Base-by-base conservation (phyloP, 1,140 invertebrate genomes). In the Yoshiicerus persimilis region DNA sequence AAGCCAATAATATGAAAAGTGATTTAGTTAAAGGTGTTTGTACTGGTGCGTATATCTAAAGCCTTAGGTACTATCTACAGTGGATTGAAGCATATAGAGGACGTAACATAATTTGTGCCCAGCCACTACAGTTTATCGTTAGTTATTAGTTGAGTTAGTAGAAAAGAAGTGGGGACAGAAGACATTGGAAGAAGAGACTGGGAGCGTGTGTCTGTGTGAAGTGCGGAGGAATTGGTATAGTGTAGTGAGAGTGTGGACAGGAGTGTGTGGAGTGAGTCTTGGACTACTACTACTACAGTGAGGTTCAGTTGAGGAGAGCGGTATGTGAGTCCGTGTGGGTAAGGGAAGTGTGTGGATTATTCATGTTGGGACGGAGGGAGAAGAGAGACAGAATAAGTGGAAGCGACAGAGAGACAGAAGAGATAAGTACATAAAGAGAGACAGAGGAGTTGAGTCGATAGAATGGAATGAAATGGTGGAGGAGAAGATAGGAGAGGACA, bases 401-500 rank as follows among this genome's bases (percentile, higher is more conserved):
- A 62, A 83, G 86, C 20, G 47, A 16, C 23, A 34, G 0, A 64
- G 8, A 47, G 77, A 41, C n/a, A 56, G 6, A 25, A 88, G 41
- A 86, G 84, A 84, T n/a, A 87, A 85, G 34, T 30, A 64, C 62
- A 64, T 64, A 4, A 64, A 64, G 62, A 64, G 64, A 70, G 64
- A 70, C 8, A 70, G 23, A 70, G 27, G 47, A 80, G 75, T 80
- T 32, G 32, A 80, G 75, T 80, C 75, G 75, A 80, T 80, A 80
- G 75, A 86, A 32, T 39, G 62, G 64, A 75, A 77, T 64, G 62
- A 87, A 70, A 87, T 87, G 66, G 86, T 87, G 86, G 86, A 87
- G 66, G 70, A 39, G 86, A 86, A 64, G 75, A 80, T 80, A 80
- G 75, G 75, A 80, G 75, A 80, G 75, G 75, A 90, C 90, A 90